phyloP scores from a whole-genome alignment of 2,113 vertebrate genomes.

The Apistogramma diplotaenia region DNA sequence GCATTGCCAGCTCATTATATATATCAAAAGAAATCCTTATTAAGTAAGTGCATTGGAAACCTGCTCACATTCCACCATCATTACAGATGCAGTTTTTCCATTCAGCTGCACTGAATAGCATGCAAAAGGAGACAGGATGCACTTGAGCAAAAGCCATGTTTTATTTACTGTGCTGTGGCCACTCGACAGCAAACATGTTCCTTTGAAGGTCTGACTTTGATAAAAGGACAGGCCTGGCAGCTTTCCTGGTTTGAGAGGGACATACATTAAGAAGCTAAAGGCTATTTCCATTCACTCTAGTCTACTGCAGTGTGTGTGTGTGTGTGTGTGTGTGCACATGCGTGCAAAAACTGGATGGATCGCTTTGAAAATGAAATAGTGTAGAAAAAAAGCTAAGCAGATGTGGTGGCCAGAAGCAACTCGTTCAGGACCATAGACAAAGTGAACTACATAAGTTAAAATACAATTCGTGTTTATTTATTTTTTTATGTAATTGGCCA shows the following conservation, averaged over 20 bases:
- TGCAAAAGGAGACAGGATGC: background rate
- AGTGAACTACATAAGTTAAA: background rate
- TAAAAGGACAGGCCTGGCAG: conserved; percentile 22
- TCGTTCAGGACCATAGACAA: background rate
- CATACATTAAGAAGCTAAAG: conserved; percentile 41
- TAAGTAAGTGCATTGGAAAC: too few relatives aligned
- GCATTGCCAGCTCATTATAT: too few relatives aligned
- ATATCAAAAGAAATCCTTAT: too few relatives aligned
- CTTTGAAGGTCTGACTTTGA: conserved; percentile 19
- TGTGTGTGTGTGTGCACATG: background rate
- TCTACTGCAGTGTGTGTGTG: background rate
- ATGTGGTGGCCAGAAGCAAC: background rate
- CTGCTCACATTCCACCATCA: background rate
- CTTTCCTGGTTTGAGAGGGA: conserved; percentile 33
- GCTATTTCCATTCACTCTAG: conserved; percentile 7
- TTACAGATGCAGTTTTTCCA: background rate
- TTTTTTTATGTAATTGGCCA: background rate
- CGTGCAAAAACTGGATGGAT: background rate
- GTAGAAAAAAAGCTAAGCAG: background rate
- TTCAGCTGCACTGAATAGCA: background rate
- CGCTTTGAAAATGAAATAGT: background rate
- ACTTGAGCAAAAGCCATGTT: conserved; percentile 20
- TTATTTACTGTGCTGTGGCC: conserved; percentile 44
- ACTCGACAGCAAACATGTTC: conserved; percentile 43
- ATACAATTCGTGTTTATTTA: background rate